These are phyloP conservation scores for Sebastes aleutianus DNA, from an alignment of 2,797 vertebrate genomes.

Conservation along the genomic window DNA sequence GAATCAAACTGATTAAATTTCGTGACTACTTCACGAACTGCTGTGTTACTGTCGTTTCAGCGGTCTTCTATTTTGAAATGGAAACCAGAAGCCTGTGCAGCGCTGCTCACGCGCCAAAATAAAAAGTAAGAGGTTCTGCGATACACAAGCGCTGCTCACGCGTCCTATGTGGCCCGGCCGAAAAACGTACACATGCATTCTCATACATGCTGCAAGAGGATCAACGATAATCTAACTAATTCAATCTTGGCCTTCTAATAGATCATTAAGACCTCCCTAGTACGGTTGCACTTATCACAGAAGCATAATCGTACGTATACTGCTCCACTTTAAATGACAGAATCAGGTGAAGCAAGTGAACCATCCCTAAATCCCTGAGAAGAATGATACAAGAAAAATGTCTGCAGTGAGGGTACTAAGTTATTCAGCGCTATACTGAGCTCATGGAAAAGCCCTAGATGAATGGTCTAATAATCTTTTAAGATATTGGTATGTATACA, in stretches of 20 bases:
- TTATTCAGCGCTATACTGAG: slow-evolving; percentile 53
- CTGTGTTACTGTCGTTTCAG: too few relatives aligned
- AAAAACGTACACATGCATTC: neutral
- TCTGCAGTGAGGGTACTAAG: slow-evolving; percentile 27
- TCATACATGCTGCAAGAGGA: neutral
- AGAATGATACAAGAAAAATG: neutral
- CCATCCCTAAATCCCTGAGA: neutral
- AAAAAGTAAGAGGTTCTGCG: too few relatives aligned
- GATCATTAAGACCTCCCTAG: neutral
- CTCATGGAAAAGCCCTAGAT: slow-evolving; percentile 64
- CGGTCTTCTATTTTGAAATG: too few relatives aligned
- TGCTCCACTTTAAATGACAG: neutral
- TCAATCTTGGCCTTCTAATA: neutral
- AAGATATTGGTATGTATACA: slow-evolving; percentile 73
- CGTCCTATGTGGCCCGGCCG: too few relatives aligned
- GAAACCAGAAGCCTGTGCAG: too few relatives aligned
- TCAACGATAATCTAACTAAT: neutral
- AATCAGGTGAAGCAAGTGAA: slow-evolving; percentile 1
- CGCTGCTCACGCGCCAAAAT: too few relatives aligned
- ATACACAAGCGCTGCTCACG: too few relatives aligned
- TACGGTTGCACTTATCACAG: neutral
- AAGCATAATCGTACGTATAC: neutral
- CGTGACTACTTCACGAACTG: too few relatives aligned
- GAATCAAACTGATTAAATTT: too few relatives aligned
- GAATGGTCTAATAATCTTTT: slow-evolving; percentile 64